These are phyloP conservation scores for Peromyscus polionotus DNA, from an alignment of 2,113 vertebrate species.

Conservation along the genomic window DNA sequence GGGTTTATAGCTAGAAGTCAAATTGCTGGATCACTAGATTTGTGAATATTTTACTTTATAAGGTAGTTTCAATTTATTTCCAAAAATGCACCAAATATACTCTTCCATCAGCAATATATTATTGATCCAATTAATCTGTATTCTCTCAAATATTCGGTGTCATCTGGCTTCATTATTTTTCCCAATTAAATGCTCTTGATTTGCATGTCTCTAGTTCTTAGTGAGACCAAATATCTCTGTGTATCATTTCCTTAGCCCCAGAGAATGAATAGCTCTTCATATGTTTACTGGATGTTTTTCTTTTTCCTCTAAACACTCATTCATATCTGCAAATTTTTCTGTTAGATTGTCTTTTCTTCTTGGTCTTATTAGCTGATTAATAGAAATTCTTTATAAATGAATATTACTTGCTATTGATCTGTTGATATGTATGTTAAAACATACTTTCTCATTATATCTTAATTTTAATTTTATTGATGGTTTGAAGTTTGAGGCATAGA, in stretches of 20 bases:
- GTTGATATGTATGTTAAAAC: background rate
- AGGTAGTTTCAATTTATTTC: background rate
- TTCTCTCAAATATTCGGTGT: background rate
- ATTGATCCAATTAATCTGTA: background rate
- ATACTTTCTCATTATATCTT: background rate
- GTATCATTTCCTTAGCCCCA: background rate
- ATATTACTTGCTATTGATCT: background rate
- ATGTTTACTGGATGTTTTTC: background rate
- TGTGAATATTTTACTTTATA: slow-evolving; percentile 29
- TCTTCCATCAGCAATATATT: background rate
- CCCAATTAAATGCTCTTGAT: background rate
- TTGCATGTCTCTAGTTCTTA: background rate
- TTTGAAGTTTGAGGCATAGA: background rate
- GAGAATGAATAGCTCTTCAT: background rate
- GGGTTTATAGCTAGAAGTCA: background rate
- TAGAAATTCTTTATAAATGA: slow-evolving; percentile 4
- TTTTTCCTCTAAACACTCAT: background rate
- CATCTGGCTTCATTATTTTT: background rate
- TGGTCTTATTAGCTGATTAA: background rate
- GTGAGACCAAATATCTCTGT: background rate
- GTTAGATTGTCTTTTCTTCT: background rate
- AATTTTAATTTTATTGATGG: background rate
- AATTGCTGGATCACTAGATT: background rate
- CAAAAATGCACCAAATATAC: background rate
- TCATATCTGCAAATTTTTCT: background rate